Evolutionary conservation across 2,113 vertebrate species (phyloP).

Genomic region (Chaenogobius annularis): DNA sequence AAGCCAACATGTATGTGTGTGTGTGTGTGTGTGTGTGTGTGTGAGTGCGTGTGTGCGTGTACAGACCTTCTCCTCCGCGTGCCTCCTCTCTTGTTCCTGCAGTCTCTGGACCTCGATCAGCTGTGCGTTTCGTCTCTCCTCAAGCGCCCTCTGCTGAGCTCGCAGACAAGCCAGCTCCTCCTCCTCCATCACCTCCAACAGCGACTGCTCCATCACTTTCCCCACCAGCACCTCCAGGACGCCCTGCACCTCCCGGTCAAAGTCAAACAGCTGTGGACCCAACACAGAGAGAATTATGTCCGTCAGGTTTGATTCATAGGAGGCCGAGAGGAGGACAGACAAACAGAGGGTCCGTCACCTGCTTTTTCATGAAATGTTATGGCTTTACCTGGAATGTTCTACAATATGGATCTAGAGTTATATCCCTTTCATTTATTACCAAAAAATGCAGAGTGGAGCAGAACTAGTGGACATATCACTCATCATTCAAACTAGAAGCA

Average conservation of each 20-base stretch:
- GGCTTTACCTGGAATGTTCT: too few species aligned
- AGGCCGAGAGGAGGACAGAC: too few species aligned
- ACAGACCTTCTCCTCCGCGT: conserved; percentile 82
- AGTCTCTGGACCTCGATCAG: conserved; percentile 88
- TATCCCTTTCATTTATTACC: too few species aligned
- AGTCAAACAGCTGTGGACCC: conserved; percentile 89
- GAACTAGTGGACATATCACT: too few species aligned
- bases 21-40: too few species aligned
- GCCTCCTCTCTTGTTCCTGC: conserved; percentile 86
- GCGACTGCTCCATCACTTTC: conserved; percentile 89
- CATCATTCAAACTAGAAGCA: too few species aligned
- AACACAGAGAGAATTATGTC: background rate
- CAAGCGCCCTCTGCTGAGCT: conserved; percentile 75
- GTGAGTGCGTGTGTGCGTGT: background rate
- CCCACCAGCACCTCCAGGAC: conserved; percentile 90
- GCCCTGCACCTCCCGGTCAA: conserved; percentile 89
- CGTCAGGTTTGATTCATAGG: background rate
- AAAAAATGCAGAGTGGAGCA: too few species aligned
- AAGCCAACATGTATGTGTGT: too few species aligned
- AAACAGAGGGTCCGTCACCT: too few species aligned
- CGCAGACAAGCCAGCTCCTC: conserved; percentile 86
- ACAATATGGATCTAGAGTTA: too few species aligned
- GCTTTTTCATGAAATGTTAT: too few species aligned
- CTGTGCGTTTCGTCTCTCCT: conserved; percentile 81
- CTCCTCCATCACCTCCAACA: conserved; percentile 94